Evolutionary conservation across 92 coral and sea anemone genomes (phyloP), one percentile per base, ranked within the genome.

Genomic region (Palythoa heliodiscus): DNA sequence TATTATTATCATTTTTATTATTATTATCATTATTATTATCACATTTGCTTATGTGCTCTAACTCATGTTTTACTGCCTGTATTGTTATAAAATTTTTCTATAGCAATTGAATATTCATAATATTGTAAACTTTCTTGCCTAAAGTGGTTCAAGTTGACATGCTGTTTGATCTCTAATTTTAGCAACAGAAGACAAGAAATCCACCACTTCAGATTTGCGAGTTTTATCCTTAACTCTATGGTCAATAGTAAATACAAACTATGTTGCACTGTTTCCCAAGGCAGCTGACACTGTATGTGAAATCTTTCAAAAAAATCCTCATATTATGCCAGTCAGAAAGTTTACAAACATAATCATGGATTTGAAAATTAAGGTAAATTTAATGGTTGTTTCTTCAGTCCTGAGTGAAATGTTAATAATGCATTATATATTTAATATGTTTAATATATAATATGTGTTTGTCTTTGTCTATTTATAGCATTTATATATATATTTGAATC

Each of bases 341-440:
- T 3, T 76, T 57, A 76, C 69, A 13, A 22, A 76, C 40, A 57
- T 76, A 25, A 29, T 76, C 24, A 76, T 76, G 82, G 69, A 76
- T 55, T 76, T 76, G 68, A 76, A 76, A 76, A 76, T 54, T 15
- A 76, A 76, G 82, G 82, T 76, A 76, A 9, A 63, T 13, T 43
- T 58, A 14, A 58, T 58, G 17, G 16, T 12, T 14, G 20, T n/a
- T 14, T 58, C 4, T 58, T 5, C 14, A 9, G 72, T 68, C 20
- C 19, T 20, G 13, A n/a, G 4, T 58, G 1, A 29, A 29, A 29
- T 29, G 0, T 29, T 29, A 29, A 0, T 29, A 1, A 29, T 29
- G 35, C 35, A 29, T 29, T 29, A 29, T 29, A 29, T 29, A 29
- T 29, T 29, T 1, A 29, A 58, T 14, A 13, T 58, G 66, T 58